Evolutionary conservation across 1,140 invertebrate genomes (phyloP), one percentile per base, ranked within the genome.

Genomic region (Drosophila grimshawi): DNA sequence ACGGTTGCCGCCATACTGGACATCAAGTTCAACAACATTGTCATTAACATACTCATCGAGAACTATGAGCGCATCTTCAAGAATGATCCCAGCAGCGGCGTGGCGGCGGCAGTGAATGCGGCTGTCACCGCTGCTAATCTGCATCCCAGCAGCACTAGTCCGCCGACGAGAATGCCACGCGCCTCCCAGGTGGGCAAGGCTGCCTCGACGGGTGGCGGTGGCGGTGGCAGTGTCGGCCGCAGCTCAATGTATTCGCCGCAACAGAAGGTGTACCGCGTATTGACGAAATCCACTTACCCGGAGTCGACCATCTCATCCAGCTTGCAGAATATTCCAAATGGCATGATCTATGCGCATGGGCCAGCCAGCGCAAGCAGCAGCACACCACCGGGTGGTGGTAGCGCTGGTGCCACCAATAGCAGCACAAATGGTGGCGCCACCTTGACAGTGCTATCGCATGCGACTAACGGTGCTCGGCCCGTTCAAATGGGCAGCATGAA

Each of bases 11-110:
- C 98, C 78, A 99, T 99, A 86, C 96, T 99, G 95, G 98, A 99
- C 92, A 98, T 99, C 63, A 99, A 99, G 93, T 99, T 99, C 94
- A 98, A 97, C 92, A 99, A 99, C 93, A 97, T 99, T 79, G 97
- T 99, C 52, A 97, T 99, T 33, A 98, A 99, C 93, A 97, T 99
- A 88, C 94, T 99, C 39, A 98, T 99, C 66, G 97, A 98, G 79
- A 96, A 99, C 93, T 98, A 96, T 93, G 95, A 97, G 49, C 95
- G 95, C 93, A 96, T 98, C 89, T 94, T 95, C 81, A 94, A 94
- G 74, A 93, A 92, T 29, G 78, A 89, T 71, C 91, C 91, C 2
- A 90, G 85, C 53, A 66, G 71, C 35, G 61, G 53, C 3, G 59
- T 65, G 2, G 60, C 71, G 4, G 45, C 49, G 0, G 49, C 43